Evolutionary conservation across 30 jellyfish, hydroid and myxozoan species (phyloP).

Genomic region (Hydractinia echinata): DNA sequence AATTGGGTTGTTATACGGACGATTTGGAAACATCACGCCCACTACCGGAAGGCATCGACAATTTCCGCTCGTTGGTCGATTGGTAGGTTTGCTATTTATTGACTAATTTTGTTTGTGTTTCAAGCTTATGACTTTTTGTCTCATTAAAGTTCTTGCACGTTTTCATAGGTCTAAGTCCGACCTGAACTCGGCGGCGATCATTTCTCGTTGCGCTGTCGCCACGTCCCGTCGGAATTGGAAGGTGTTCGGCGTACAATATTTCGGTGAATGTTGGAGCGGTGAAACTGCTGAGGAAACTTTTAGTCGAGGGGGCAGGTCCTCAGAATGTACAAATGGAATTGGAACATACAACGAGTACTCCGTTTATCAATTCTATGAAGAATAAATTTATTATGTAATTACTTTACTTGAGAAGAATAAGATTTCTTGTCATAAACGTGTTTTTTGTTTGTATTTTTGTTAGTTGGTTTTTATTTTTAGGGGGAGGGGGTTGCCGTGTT

Average conservation of each 20-base stretch:
- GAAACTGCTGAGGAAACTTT: slow-evolving; percentile 41
- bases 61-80: slow-evolving; percentile 37
- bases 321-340: slow-evolving; percentile 50
- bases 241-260: slow-evolving; percentile 64
- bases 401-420: too few species aligned
- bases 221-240: slow-evolving; percentile 31
- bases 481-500: too few species aligned
- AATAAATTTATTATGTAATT: neutral
- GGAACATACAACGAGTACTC: slow-evolving; percentile 46
- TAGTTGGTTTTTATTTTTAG: too few species aligned
- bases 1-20: slow-evolving; percentile 81
- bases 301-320: slow-evolving; percentile 38
- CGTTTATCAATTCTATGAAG: slow-evolving; percentile 39
- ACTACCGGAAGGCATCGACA: slow-evolving; percentile 49
- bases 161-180: neutral
- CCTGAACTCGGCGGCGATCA: slow-evolving; percentile 21
- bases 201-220: slow-evolving; percentile 22
- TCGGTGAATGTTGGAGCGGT: slow-evolving; percentile 85
- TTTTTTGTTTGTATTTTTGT: too few species aligned
- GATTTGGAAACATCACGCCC: slow-evolving; percentile 63
- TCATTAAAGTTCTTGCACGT: neutral
- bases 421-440: too few species aligned
- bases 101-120: neutral
- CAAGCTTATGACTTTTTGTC: neutral
- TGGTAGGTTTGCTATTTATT: slow-evolving; percentile 48